phyloP scores from a whole-genome alignment of 2,113 vertebrate species.

The Malaclemys terrapin region DNA sequence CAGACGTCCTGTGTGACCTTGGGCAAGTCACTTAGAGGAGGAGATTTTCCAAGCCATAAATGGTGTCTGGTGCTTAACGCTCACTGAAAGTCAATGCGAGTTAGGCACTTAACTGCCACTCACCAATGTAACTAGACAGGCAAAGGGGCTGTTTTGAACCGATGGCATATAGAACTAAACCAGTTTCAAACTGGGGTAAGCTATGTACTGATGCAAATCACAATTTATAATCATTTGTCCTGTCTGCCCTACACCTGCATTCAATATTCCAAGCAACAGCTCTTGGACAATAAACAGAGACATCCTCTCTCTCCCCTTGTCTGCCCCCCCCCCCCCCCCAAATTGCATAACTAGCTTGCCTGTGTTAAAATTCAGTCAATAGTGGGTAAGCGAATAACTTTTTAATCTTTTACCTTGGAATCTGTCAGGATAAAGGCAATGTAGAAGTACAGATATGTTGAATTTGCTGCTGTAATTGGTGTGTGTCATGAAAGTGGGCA shows the following conservation, averaged over 20 bases:
- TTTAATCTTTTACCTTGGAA: constrained; percentile 9
- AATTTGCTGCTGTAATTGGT: constrained; percentile 19
- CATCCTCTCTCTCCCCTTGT: background rate
- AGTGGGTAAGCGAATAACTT: constrained; percentile 19
- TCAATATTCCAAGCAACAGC: constrained; percentile 49
- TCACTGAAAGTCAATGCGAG: no score
- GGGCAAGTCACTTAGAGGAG: no score
- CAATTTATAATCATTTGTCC: constrained; percentile 49
- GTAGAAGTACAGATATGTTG: background rate
- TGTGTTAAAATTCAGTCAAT: background rate
- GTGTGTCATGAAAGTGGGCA: accelerated
- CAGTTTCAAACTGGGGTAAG: constrained; percentile 46
- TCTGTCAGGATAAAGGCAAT: background rate
- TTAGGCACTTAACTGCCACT: no score
- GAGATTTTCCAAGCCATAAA: no score
- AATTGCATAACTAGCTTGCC: background rate
- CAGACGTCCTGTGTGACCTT: no score
- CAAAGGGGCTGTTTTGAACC: constrained; percentile 64
- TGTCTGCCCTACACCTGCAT: constrained; percentile 27
- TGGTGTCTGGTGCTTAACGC: no score
- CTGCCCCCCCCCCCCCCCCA: no score
- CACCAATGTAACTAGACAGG: constrained; percentile 52
- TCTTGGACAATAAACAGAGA: constrained; percentile 47
- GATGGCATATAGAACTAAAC: background rate
- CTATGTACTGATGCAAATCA: constrained; percentile 55